A percentile compares a stretch with the other conserved stretches of the same genome.
These are phyloP conservation scores for Agriopis aurantiaria DNA, from an alignment of 2,888 invertebrate species.

Conservation along the genomic window DNA sequence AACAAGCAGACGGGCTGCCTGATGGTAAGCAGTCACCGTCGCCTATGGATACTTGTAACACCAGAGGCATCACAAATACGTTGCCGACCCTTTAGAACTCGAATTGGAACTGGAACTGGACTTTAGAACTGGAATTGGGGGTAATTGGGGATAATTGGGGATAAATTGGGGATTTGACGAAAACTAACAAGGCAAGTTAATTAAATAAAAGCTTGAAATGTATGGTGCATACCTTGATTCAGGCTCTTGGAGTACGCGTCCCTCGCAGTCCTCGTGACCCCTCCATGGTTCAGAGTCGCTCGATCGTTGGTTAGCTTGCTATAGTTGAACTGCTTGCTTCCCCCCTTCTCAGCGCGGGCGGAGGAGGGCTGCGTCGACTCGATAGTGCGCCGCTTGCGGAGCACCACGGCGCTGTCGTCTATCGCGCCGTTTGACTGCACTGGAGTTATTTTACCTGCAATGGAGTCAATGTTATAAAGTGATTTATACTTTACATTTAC, in stretches of 20 bases:
- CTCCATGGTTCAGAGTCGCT: slow-evolving; percentile 50
- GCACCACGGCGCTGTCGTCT: slow-evolving; percentile 64
- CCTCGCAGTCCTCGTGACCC: slow-evolving; percentile 61
- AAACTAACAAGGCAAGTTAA: too few species aligned
- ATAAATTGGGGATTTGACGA: too few species aligned
- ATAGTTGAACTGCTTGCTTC: slow-evolving; percentile 92
- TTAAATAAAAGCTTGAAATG: too few species aligned
- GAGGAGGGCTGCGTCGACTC: slow-evolving; percentile 76
- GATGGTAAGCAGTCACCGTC: too few species aligned
- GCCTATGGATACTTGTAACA: too few species aligned
- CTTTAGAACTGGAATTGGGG: too few species aligned
- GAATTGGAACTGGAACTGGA: too few species aligned
- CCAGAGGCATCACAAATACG: too few species aligned
- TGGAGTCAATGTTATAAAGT: not conserved
- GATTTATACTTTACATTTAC: not conserved
- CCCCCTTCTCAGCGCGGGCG: slow-evolving; percentile 71
- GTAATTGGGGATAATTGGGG: too few species aligned
- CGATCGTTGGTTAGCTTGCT: slow-evolving; percentile 93
- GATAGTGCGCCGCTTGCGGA: slow-evolving; percentile 77
- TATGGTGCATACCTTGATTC: slow-evolving; percentile 61
- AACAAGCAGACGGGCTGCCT: too few species aligned
- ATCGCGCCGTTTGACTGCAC: slow-evolving; percentile 55
- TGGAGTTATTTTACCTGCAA: slow-evolving; percentile 38
- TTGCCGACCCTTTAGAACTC: too few species aligned
- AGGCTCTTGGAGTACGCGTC: slow-evolving; percentile 71